Evolutionary conservation across 2,888 invertebrate genomes (phyloP), one percentile per base, ranked within the genome.

Genomic region (Melikaiella ostensackeni): DNA sequence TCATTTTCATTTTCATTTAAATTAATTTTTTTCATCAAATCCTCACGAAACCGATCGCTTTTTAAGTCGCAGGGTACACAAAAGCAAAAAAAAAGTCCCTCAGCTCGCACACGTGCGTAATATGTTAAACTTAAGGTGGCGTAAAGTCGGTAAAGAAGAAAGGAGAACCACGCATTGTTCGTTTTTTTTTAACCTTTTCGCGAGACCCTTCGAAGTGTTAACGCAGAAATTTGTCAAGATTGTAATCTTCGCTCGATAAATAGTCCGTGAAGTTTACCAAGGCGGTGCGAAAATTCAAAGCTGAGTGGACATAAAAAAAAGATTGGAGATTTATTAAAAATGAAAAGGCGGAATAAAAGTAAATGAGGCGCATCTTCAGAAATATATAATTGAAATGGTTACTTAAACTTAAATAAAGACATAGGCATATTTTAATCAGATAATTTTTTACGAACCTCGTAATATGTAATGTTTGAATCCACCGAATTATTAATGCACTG

Each of bases 181-280:
- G 30, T 30, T 33, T 63, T 38, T 63, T 63, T 30, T 63, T 2
- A 9, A 13, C 16, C 27, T 30, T 62, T 19, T 62, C 13, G 62
- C 19, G 33, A 63, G 30, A 30, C 27, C 19, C 27, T 66, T 24
- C 16, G 19, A 66, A 27, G 66, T 46, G 46, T 66, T 66, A 66
- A 46, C 42, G 66, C 46, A 66, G 66, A 66, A 66, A 66, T 66
- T 66, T 66, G 66, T 66, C 66, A 66, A 66, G 66, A 66, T 66
- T 66, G 42, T 19, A 66, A 66, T 66, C 66, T 46, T 19, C 19
- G 42, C 46, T 66, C 42, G 27, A 66, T 66, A 66, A 46, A 66
- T 46, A 46, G 55, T 42, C 42, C 42, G 16, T 42, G 42, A 42
- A 42, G 42, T 42, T 42, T 42, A 11, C 16, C 42, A 42, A 42